Base-by-base conservation (phyloP, 2,888 invertebrate species). In the Nemotelus pantherinus region DNA sequence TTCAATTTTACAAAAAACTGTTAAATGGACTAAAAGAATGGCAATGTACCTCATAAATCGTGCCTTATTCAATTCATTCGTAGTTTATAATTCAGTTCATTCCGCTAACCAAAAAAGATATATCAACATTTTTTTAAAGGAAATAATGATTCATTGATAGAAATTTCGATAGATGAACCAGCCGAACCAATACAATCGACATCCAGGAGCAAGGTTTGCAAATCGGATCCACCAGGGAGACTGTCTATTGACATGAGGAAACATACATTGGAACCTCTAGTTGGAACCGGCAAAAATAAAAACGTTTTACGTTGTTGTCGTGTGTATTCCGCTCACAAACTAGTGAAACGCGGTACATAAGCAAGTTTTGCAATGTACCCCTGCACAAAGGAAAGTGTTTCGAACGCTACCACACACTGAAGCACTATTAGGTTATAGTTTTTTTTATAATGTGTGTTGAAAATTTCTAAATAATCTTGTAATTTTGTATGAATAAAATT, bases 221-320 rank as follows among this genome's bases (percentile, higher is more conserved):
- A 58, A n/a, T 25, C 9, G 25, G 58, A 58, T 7, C 58, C 58
- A 58, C 4, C 58, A 7, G 25, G n/a, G 39, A 2, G 1, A 58
- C 10, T 58, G 60, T 58, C 60, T 9, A 58, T 1, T 1, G 64
- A 64, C 44, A 64, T 64, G 64, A 64, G n/a, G 44, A 64, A 64
- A 43, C 64, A 64, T 9, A 44, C n/a, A 43, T 44, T 64, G 64
- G 64, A 64, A 64, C 7, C 41, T 43, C 7, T 64, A 43, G 1
- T 64, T 64, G 64, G 64, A 64, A 25, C 60, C 60, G 60, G 60
- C 10, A 60, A 60, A 25, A 60, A 60, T n/a, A 60, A 60, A 60
- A n/a, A 43, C 44, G 64, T 44, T 41, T 44, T 43, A 64, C 41
- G 43, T 43, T 3, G 25, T 1, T 25, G 25, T 25, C 53, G 53